Base-by-base conservation (phyloP, 2,113 vertebrate genomes). In the Halcyon senegalensis region DNA sequence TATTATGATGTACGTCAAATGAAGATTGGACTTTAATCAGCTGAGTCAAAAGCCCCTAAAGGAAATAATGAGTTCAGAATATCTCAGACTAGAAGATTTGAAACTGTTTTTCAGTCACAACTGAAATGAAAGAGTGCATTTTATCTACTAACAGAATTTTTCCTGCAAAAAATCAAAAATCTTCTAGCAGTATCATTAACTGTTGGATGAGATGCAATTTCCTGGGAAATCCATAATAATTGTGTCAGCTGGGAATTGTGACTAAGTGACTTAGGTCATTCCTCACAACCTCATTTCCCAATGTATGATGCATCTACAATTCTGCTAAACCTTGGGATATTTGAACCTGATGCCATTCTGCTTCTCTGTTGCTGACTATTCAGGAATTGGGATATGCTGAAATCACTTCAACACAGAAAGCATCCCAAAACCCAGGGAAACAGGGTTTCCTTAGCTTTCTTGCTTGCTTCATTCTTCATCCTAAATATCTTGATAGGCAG, bases 361-460 rank as follows among this genome's bases (percentile, higher is more conserved):
- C 33, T 76, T 9, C n/a, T 64, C 27, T 39, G 35, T 39, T 11
- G 1, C 33, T n/a, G 37, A 39, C n/a, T 80, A 6, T 90, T 69
- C 14, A 28, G 55, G n/a, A 87, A 25, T 33, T 35, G 9, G 9
- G 18, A 35, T 64, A 43, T 25, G 7, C 15, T 53, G 44, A 60
- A 67, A 55, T 74, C 8, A 39, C 7, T 55, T 89, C 27, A 82
- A 30, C 4, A 25, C 4, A 30, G 39, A 60, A 79, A 78, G 0
- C 10, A 82, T 33, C 20, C 6, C 33, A 33, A 82, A 76, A 56
- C 7, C 5, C 48, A 27, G 4, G 2, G 3, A 72, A 84, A 44
- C 1, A 0, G 1, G 3, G 2, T 46, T 90, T 67, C 11, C 5
- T 12, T 10, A 59, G 15, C 12, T 55, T 68, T 85, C 14, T 50